Evolutionary conservation across 2,888 invertebrate genomes (phyloP), one percentile per base, ranked within the genome.

Genomic region (Epistrophe eligans): DNA sequence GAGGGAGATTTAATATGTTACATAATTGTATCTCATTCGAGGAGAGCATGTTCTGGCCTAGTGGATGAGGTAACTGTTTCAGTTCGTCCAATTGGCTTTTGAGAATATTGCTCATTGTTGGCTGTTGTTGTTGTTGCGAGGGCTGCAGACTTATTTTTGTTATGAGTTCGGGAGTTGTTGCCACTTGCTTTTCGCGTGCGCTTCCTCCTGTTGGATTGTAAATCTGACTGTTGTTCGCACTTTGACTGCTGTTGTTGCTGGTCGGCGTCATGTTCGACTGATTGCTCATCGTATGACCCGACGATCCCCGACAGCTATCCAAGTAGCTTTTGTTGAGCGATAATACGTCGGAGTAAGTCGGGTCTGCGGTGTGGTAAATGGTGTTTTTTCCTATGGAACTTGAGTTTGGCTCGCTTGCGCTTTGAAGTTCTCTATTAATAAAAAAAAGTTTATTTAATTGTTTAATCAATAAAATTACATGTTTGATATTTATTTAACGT

Each of bases 351-450:
- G 90, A 93, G 91, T 90, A 93, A 90, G 84, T 92, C 93, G 89
- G 93, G 93, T 92, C 93, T 90, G 81, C 93, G 94, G 93, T 96
- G 95, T 94, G 96, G 96, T 94, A 96, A 96, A 94, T 97, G 97
- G 93, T 96, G 95, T 94, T 97, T 97, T 95, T 96, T 95, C 95
- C 97, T 95, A 94, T 97, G 95, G 95, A 97, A 97, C 94, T 96
- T 96, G 94, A 96, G 95, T 93, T 93, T 93, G 88, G 91, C 91
- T 91, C 92, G 91, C 77, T 91, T 92, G 89, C 93, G 92, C 90
- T 93, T 93, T 88, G 90, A 89, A 82, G 89, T 90, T 92, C 93
- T 89, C 92, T 93, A 72, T 57, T 58, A 43, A 72, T 66, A 13
- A 2, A 11, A 58, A 60, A 77, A 35, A 35, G 5, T 43, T 19